phyloP scores from a whole-genome alignment of 2,797 vertebrate species.

The Phrynocephalus guinanensis region DNA sequence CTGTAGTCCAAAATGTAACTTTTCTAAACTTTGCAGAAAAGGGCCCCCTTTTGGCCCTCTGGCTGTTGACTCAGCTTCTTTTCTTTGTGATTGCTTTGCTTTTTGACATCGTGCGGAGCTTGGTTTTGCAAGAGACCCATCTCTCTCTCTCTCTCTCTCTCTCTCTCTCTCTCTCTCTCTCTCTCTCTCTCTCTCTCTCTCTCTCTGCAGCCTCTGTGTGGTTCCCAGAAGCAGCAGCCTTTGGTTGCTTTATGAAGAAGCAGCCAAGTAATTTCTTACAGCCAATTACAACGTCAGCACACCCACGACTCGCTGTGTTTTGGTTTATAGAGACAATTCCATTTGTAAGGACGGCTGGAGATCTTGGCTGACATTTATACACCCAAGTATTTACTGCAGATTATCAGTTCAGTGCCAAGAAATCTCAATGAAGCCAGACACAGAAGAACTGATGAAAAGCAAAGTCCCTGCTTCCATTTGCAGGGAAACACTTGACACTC shows the following conservation, averaged over 20 bases:
- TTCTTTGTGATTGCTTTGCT: not conserved
- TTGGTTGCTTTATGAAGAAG: not conserved
- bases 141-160: not conserved
- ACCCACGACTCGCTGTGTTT: conserved; percentile 12
- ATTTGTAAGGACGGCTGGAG: not conserved
- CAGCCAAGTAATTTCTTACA: conserved; percentile 9
- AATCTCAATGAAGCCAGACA: not conserved
- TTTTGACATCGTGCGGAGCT: not conserved
- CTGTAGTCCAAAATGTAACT: no score
- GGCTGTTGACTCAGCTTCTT: not conserved
- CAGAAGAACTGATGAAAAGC: not conserved
- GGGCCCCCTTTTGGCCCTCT: not conserved
- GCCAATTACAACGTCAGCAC: conserved; percentile 18
- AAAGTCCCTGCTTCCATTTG: no score
- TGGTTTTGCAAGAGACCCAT: not conserved
- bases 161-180: not conserved
- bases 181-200: no score
- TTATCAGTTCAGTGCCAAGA: conserved; percentile 20
- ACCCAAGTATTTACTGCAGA: conserved; percentile 19
- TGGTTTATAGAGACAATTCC: conserved; percentile 18
- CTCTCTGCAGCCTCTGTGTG: not conserved
- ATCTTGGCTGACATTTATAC: not conserved
- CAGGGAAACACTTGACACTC: no score
- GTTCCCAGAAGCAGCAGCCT: not conserved
- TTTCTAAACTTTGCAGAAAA: not conserved